Percentiles rank a stretch among this genome's conserved stretches.
Conservation (phyloP, 2,113 vertebrate species). For the Urocolius indicus region DNA sequence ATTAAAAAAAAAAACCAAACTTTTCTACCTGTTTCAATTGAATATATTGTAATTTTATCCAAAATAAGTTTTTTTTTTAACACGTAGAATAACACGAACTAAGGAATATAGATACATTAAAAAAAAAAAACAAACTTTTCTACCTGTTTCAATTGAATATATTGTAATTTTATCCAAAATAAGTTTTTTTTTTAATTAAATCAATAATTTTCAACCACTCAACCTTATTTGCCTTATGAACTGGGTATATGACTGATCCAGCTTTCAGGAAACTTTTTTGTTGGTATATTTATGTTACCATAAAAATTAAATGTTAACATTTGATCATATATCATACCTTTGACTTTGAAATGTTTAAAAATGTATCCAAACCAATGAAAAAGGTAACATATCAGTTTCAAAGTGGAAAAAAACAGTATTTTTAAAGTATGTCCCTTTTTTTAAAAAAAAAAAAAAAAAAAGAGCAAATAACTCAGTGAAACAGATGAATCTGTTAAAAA, state of each 20-base stretch:
- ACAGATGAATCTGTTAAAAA: background rate
- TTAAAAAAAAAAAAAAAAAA: background rate
- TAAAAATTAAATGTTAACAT: background rate
- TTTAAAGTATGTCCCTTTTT: background rate
- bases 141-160: background rate
- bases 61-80: too few species aligned
- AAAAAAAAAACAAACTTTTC: background rate
- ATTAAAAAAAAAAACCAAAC: background rate
- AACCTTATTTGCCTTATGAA: background rate
- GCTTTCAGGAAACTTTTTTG: background rate
- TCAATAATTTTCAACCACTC: background rate
- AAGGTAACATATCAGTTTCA: background rate
- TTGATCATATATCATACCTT: background rate
- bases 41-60: background rate
- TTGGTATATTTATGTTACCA: background rate
- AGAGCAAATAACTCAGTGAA: background rate
- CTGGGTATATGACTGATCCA: background rate
- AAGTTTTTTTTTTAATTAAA: too few species aligned
- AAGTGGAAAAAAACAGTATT: background rate
- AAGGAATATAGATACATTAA: background rate
- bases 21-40: background rate
- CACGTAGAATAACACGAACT: background rate
- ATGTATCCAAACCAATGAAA: background rate
- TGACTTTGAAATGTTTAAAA: background rate
- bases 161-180: rapidly evolving